phyloP scores from a whole-genome alignment of 2,797 vertebrate genomes.

The Rousettus madagascariensis region DNA sequence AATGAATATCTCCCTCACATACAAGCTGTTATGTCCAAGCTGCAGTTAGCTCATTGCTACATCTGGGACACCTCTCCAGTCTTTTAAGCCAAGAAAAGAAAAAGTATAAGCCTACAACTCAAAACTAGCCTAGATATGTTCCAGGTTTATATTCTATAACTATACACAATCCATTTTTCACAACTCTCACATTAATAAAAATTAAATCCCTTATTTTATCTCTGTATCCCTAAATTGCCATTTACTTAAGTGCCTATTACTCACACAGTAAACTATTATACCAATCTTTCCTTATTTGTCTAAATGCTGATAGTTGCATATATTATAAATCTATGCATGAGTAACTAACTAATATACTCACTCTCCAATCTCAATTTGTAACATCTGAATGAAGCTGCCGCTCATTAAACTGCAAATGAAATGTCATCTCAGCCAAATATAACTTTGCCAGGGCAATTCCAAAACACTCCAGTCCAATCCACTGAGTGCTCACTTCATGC shows the following conservation, averaged over 20 bases:
- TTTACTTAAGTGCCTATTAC: not conserved
- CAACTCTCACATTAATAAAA: slow-evolving; percentile 28
- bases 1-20: not conserved
- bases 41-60: not conserved
- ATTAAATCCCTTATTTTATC: slow-evolving; percentile 20
- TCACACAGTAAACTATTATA: slow-evolving; percentile 9
- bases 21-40: not conserved
- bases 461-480: not conserved
- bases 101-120: slow-evolving; percentile 4
- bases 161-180: slow-evolving; percentile 29
- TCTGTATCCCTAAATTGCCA: slow-evolving; percentile 21
- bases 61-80: not conserved
- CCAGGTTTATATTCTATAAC: not conserved
- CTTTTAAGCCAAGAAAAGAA: slow-evolving; percentile 5
- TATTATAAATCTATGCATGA: not conserved
- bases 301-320: not conserved
- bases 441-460: not conserved
- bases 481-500: not conserved
- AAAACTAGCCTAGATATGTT: slow-evolving; percentile 16
- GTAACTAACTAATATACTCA: not conserved
- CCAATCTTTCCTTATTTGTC: not conserved
- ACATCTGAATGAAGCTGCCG: slow-evolving; percentile 8
- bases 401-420: slow-evolving; percentile 23
- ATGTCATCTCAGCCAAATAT: slow-evolving; percentile 20
- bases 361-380: not conserved